Percentiles rank a stretch among this genome's conserved stretches.
phyloP scores from a whole-genome alignment of 1,140 invertebrate species.

The Proctacanthus coquilletti region DNA sequence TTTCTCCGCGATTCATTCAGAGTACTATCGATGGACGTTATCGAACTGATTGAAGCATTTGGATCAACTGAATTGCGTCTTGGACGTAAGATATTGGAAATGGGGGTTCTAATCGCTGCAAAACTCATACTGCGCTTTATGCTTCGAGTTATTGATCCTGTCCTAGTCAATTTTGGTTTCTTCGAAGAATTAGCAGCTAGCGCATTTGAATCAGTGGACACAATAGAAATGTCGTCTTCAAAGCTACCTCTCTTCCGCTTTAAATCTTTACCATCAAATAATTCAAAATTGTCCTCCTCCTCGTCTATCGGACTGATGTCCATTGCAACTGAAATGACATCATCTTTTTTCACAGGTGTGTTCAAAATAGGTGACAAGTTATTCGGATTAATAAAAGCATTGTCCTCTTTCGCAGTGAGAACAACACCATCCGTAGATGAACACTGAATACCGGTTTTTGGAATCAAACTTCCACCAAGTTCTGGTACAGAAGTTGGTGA shows the following conservation, averaged over 20 bases:
- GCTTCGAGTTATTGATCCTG: constrained; percentile 23
- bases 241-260: constrained; percentile 26
- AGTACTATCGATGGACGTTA: constrained; percentile 16
- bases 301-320: neutral
- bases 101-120: constrained; percentile 21
- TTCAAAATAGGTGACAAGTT: constrained; percentile 21
- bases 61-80: constrained; percentile 21
- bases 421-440: too few relatives aligned
- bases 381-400: constrained; percentile 10
- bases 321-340: neutral
- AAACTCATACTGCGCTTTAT: constrained; percentile 25
- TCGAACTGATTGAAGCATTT: constrained; percentile 22
- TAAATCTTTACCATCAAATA: constrained; percentile 11
- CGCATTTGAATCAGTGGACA: constrained; percentile 24
- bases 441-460: too few relatives aligned
- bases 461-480: too few relatives aligned
- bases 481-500: too few relatives aligned
- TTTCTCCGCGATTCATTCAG: constrained; percentile 24
- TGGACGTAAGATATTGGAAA: constrained; percentile 21
- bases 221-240: constrained; percentile 20
- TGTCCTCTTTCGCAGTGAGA: constrained; percentile 1
- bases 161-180: constrained; percentile 25
- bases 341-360: neutral
- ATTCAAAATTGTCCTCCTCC: constrained; percentile 9
- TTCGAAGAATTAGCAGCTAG: constrained; percentile 19